Base-by-base conservation (phyloP, 2,113 vertebrate species). In the Nerophis ophidion region DNA sequence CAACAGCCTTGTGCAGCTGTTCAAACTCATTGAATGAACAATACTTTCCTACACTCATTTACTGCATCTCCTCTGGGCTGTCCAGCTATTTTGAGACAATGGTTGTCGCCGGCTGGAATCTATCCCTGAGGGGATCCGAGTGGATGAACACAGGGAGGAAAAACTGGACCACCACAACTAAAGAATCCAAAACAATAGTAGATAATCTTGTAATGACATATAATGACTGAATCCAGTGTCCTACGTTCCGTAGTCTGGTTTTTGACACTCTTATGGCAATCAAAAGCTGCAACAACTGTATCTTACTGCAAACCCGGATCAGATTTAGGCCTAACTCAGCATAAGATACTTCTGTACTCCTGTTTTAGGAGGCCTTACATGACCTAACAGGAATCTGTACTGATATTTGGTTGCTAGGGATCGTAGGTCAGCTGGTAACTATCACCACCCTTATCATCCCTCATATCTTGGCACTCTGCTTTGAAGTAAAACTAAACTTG, bases 1-100 rank as follows among this genome's bases (percentile, higher is more conserved):
- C 86, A 77, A 83, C 80, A 79, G 59, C 77, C 73, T 77, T 15
- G 74, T 40, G 84, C 87, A 88, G 85, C 86, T 87, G 80, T 83
- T 83, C 75, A 60, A 63, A 68, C 60, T 79, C 72, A 83, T 84
- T 88, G 81, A 75, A 69, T 84, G 80, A 86, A 88, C 84, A 86
- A 84, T 84, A 74, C 76, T 72, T 80, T 84, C 81, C 71, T 75
- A 42, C 75, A 48, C 60, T 63, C 62, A 77, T 86, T 80, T 80
- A 82, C 38, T 36, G 83, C 60, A 72, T 61, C 61, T 65, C 67
- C 79, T 77, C 63, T 46, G 45, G 61, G 45, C 64, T 53, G 45
- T 15, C 52, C 36, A 44, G 76, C 75, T 87, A 88, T 88, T 88
- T 88, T 62, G 72, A 79, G 84, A 57, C 15, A 6, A 68, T 65